A percentile compares a stretch with the other conserved stretches of the same genome.
Conservation (phyloP, 2,888 invertebrate genomes). For the Ectemnius lituratus region DNA sequence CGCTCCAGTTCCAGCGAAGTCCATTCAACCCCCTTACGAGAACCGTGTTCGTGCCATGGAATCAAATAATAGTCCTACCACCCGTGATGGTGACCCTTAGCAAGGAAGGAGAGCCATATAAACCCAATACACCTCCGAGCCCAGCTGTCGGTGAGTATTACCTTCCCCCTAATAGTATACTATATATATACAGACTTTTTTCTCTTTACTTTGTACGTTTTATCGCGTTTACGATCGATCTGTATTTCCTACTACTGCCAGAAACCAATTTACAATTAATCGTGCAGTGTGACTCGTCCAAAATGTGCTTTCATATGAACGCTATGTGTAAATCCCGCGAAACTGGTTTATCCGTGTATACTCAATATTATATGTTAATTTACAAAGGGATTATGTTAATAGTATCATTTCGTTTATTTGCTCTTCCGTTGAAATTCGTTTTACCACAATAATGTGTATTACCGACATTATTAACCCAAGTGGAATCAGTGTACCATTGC, state of each 20-base stretch:
- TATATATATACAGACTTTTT: slow-evolving; percentile 27
- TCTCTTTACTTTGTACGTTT: neutral
- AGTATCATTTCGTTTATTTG: too few species aligned
- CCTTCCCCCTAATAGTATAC: slow-evolving; percentile 14
- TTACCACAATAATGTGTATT: too few species aligned
- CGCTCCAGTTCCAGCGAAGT: slow-evolving; percentile 96
- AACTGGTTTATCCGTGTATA: neutral
- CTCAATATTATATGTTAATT: neutral
- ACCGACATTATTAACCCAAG: neutral
- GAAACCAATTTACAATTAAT: neutral
- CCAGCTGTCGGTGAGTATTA: slow-evolving; percentile 74
- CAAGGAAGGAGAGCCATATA: slow-evolving; percentile 81
- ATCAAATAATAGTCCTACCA: slow-evolving; percentile 95
- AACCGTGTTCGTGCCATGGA: slow-evolving; percentile 98
- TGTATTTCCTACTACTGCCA: too few species aligned
- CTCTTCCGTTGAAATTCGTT: too few species aligned
- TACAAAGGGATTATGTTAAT: neutral
- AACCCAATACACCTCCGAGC: slow-evolving; percentile 74
- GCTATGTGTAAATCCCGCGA: neutral
- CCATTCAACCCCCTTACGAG: slow-evolving; percentile 94
- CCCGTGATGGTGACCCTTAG: slow-evolving; percentile 92
- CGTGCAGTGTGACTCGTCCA: neutral
- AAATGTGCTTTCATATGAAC: neutral
- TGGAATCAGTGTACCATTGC: neutral
- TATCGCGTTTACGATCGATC: too few species aligned